Evolutionary conservation across 2,797 vertebrate genomes (phyloP).

Genomic region (Apogon talboti): DNA sequence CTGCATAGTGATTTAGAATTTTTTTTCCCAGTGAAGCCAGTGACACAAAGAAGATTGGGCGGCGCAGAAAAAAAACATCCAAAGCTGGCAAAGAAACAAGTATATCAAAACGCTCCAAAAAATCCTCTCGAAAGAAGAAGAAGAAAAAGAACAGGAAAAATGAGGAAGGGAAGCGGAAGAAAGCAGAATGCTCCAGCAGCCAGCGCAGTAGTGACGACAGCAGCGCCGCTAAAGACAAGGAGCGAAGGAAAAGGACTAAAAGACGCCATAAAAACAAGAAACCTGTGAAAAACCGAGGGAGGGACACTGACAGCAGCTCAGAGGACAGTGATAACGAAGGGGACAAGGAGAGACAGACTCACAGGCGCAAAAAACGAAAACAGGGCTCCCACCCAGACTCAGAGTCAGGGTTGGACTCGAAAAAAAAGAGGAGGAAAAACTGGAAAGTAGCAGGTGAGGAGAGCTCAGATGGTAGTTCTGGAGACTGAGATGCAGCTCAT

Average conservation of each 20-base stretch:
- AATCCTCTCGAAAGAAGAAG: constrained; percentile 91
- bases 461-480: constrained; percentile 86
- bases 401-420: constrained; percentile 53
- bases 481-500: constrained; percentile 76
- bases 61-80: constrained; percentile 83
- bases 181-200: constrained; percentile 76
- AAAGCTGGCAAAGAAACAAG: constrained; percentile 79
- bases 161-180: constrained; percentile 87
- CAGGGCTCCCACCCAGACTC: too few species aligned
- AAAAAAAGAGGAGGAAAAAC: constrained; percentile 88
- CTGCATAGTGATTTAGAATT: not conserved
- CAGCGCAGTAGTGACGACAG: constrained; percentile 66
- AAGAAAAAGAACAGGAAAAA: constrained; percentile 92
- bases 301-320: constrained; percentile 81
- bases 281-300: constrained; percentile 73
- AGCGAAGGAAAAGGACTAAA: constrained; percentile 77
- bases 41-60: constrained; percentile 68
- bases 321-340: constrained; percentile 77
- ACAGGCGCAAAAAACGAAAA: constrained; percentile 77
- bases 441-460: constrained; percentile 89
- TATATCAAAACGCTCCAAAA: constrained; percentile 89
- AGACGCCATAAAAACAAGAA: constrained; percentile 77
- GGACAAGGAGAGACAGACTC: constrained; percentile 52
- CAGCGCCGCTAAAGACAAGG: constrained; percentile 57
- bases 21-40: constrained; percentile 74